Percentiles rank a stretch among this genome's conserved stretches.
phyloP scores from a whole-genome alignment of 2,888 invertebrate genomes.

The Lycocerus yunnanus region DNA sequence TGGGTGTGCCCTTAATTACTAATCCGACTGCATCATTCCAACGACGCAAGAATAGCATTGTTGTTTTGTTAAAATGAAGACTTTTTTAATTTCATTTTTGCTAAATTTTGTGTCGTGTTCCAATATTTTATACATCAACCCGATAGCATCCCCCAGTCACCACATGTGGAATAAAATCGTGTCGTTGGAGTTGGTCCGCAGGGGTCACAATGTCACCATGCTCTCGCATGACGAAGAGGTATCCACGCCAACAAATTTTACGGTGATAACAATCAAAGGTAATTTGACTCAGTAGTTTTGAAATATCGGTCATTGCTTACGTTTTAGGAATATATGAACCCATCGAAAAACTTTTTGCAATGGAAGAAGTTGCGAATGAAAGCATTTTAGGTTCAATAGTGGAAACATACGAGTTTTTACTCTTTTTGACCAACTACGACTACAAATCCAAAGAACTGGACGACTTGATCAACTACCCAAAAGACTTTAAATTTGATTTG shows the following conservation, averaged over 20 bases:
- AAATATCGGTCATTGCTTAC: no score
- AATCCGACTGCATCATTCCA: no score
- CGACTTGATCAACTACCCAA: conserved; percentile 30
- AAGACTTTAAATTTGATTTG: conserved; percentile 32
- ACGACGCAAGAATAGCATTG: no score
- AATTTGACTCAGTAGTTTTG: not conserved
- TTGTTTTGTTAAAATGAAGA: no score
- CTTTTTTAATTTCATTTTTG: not conserved
- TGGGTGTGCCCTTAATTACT: no score
- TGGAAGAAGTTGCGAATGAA: not conserved
- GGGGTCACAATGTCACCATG: conserved; percentile 31
- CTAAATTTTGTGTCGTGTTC: not conserved
- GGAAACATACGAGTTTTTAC: not conserved
- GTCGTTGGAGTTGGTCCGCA: conserved; percentile 13
- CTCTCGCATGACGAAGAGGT: conserved; percentile 24
- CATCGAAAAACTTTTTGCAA: not conserved
- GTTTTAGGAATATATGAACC: not conserved
- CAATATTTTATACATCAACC: conserved; percentile 29
- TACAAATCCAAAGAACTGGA: conserved; percentile 20
- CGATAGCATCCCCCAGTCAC: conserved; percentile 27
- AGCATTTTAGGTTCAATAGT: not conserved
- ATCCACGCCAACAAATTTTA: conserved; percentile 3
- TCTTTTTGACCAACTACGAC: conserved; percentile 20
- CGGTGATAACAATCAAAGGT: conserved; percentile 12
- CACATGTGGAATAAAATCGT: conserved; percentile 28